Conservation (phyloP, 2,113 vertebrate genomes). For the Semicossyphus pulcher region DNA sequence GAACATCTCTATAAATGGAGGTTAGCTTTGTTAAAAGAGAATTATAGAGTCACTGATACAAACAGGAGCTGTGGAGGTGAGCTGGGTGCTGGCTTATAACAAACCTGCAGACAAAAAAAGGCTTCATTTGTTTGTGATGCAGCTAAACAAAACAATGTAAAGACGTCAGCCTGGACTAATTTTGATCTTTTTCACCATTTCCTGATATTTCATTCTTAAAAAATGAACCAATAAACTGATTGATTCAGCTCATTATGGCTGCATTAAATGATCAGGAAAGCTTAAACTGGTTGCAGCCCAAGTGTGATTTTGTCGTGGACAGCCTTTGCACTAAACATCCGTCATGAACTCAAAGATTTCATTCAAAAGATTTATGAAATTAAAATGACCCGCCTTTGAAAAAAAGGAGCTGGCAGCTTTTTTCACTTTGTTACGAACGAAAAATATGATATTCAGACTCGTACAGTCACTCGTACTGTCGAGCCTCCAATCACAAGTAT, state of each 20-base stretch:
- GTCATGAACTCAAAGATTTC: too few species aligned
- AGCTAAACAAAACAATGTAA: too few species aligned
- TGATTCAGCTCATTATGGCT: too few species aligned
- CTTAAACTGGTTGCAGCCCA: too few species aligned
- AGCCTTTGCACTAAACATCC: background rate
- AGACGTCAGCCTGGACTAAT: too few species aligned
- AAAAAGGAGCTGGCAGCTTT: background rate
- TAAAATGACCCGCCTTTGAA: background rate
- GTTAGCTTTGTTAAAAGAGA: slow-evolving; percentile 61
- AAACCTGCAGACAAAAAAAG: slow-evolving; percentile 49
- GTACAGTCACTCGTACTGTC: too few species aligned
- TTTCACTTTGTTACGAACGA: slow-evolving; percentile 23
- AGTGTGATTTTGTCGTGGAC: too few species aligned
- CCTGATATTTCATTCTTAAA: too few species aligned
- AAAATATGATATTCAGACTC: slow-evolving; percentile 31
- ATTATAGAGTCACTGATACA: slow-evolving; percentile 47
- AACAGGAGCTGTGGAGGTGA: slow-evolving; percentile 45
- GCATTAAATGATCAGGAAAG: too few species aligned
- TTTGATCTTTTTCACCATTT: too few species aligned
- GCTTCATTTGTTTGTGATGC: background rate
- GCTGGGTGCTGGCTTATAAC: slow-evolving; percentile 78
- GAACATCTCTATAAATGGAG: slow-evolving; percentile 41
- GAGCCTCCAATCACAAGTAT: too few species aligned
- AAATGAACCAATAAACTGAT: too few species aligned
- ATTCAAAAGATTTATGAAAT: background rate